These are phyloP conservation scores for Mergus octosetaceus DNA, from an alignment of 2,797 vertebrate species.

Conservation along the genomic window DNA sequence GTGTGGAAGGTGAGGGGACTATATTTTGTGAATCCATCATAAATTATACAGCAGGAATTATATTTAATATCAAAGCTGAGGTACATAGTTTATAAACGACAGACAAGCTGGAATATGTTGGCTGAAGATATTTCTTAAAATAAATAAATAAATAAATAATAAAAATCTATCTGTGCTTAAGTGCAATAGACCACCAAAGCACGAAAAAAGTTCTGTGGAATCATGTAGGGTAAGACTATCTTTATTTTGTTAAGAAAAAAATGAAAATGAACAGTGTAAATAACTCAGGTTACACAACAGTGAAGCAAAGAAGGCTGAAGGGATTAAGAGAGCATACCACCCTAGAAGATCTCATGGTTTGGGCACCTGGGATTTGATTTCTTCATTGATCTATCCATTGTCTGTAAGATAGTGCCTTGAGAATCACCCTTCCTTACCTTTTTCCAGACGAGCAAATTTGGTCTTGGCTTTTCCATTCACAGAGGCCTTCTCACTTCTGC, in stretches of 20 bases:
- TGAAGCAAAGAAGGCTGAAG: neutral
- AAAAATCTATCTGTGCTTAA: neutral
- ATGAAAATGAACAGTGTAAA: neutral
- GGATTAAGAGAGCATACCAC: neutral
- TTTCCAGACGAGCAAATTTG: neutral
- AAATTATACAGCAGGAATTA: neutral
- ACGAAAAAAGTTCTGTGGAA: neutral
- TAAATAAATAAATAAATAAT: neutral
- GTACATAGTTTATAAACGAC: neutral
- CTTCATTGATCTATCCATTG: neutral
- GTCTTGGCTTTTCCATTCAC: neutral
- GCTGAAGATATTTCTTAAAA: neutral
- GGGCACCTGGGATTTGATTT: neutral
- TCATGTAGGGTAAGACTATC: neutral
- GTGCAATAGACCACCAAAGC: neutral
- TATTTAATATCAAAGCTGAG: neutral
- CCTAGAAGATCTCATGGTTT: neutral
- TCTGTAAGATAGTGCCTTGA: rapidly evolving
- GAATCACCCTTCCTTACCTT: neutral
- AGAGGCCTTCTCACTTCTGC: too few species aligned
- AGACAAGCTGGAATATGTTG: neutral
- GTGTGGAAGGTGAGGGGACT: neutral
- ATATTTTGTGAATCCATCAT: neutral
- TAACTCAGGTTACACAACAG: neutral
- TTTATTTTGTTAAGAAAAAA: neutral